Evolutionary conservation across 1,140 invertebrate genomes (phyloP), one percentile per base, ranked within the genome.

Genomic region (Orussus abietinus): DNA sequence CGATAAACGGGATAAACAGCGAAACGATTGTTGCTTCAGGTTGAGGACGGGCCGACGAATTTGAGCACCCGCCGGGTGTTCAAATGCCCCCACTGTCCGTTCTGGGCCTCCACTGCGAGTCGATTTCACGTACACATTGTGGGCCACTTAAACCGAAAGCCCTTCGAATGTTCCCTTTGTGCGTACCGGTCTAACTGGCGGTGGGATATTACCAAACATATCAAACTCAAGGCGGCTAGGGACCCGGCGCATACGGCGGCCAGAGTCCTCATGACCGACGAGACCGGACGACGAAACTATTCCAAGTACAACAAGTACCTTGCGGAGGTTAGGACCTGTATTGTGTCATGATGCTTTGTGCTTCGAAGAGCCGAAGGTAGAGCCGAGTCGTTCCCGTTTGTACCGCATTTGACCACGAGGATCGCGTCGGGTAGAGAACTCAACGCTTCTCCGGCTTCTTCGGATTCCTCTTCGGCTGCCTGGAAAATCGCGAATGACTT

Each of bases 171-270:
- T 76, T 96, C 92, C 3, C 75, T 90, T 3, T 97, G 94, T 74
- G 82, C 86, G 14, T 92, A 94, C 62, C 83, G 90, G 47, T 94
- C 90, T 14, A 95, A 95, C 70, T 95, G 91, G 91, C 80, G 90
- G 47, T 95, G 91, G 91, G 91, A 94, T 72, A 92, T 97, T 43
- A 93, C 90, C 28, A 96, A 96, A 74, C 93, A 96, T 66, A 95
- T 96, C 41, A 85, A 89, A 62, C 74, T 93, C 53, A 93, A 92
- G 76, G 84, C 85, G 10, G 84, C 84, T 10, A 76, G 87, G 40
- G 91, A 94, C 75, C 79, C 80, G 38, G 81, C 82, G 25, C 88
- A 94, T 66, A 78, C 80, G 52, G 78, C 76, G 38, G 83, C 86
- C 26, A 85, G 85, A 67, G 86, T 93, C 34, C 73, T 94, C 44